These are phyloP conservation scores for Nematolebias whitei DNA, from an alignment of 2,113 vertebrate species.

Conservation along the genomic window DNA sequence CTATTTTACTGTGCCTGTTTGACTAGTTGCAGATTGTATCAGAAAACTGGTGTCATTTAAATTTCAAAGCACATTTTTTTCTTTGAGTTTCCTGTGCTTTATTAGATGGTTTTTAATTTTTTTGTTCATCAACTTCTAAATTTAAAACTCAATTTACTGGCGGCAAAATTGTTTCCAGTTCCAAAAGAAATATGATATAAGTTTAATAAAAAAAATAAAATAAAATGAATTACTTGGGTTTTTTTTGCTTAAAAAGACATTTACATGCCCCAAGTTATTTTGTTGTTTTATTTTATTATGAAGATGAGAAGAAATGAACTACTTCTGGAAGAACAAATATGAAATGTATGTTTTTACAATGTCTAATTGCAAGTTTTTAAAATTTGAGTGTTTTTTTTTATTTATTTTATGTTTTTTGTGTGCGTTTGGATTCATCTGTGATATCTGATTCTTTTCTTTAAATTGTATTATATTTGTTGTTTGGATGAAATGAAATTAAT, in stretches of 20 bases:
- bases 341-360: too few species aligned
- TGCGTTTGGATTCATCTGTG: constrained; percentile 18
- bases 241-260: too few species aligned
- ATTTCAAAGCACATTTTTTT: background rate
- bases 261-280: constrained; percentile 26
- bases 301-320: constrained; percentile 28
- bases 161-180: constrained; percentile 49
- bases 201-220: too few species aligned
- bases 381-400: background rate
- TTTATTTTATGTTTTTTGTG: background rate
- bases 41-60: background rate
- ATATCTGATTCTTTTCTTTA: too few species aligned
- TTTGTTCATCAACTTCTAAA: constrained; percentile 36
- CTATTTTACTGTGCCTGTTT: background rate
- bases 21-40: background rate
- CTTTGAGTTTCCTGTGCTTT: background rate
- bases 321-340: background rate
- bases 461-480: too few species aligned
- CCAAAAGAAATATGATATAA: constrained; percentile 43
- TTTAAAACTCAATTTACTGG: too few species aligned
- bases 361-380: background rate
- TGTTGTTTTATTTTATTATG: constrained; percentile 49
- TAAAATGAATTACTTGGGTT: too few species aligned
- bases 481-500: too few species aligned
- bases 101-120: too few species aligned